Evolutionary conservation across 2,113 vertebrate genomes (phyloP), one percentile per base, ranked within the genome.

Genomic region (Epinephelus moara): DNA sequence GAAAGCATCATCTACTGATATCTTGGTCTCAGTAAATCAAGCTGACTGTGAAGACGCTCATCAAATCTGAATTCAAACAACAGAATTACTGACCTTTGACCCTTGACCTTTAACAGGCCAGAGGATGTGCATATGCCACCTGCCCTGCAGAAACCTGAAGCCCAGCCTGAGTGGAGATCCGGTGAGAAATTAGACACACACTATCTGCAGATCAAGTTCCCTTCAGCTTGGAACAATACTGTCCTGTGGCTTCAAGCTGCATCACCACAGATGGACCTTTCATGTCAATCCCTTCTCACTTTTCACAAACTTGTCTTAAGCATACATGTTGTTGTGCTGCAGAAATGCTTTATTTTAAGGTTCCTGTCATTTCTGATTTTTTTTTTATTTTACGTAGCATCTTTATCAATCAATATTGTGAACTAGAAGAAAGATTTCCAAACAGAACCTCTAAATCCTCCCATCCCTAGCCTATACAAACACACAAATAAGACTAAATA

Each of bases 61-160:
- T 73, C 14, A 57, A 12, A 37, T 66, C 15, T 5, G 68, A 2
- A 61, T 45, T 27, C 11, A 0, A 42, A 45, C 42, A 2, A 45
- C 11, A 12, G 9, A 21, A 27, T 3, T 37, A n/a, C 40, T 78
- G 33, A 73, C 30, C 27, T 75, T 70, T 71, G 56, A 70, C 30
- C 27, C 70, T 70, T 71, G 56, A 70, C 47, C 27, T 57, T 49
- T 12, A 84, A 69, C 88, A 99, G 98, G 97, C 23, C 97, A 97
- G 89, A 96, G 95, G 88, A 99, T 99, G 98, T 99, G 98, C 80
- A 99, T 99, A 90, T 99, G 98, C 85, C 96, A 98, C 90, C 95
- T 99, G 88, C 87, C 98, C 49, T 99, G 98, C 91, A 96, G 91
- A 72, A 95, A 96, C 67, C 93, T 96, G 73, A 99, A 97, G 87